phyloP scores from a whole-genome alignment of 2,797 vertebrate species.

The Buphagus erythrorhynchus region DNA sequence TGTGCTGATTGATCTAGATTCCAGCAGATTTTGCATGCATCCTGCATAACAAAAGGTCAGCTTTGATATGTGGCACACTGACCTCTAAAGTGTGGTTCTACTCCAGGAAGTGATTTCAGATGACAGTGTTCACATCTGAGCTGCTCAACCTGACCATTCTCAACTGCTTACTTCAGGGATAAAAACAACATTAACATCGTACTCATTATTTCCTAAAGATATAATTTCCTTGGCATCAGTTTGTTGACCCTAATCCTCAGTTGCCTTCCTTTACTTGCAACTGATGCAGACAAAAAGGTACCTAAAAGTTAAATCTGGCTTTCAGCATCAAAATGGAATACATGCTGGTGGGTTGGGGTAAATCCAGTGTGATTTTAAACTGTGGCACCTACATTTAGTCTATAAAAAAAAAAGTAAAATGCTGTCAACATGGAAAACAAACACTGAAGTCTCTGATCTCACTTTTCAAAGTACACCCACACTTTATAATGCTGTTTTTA shows the following conservation, averaged over 20 bases:
- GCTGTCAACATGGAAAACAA: neutral
- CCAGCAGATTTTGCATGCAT: conserved; percentile 69
- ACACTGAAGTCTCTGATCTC: neutral
- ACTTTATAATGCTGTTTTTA: conserved; percentile 31
- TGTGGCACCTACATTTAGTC: neutral
- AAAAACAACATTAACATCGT: neutral
- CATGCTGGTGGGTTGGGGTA: rapidly evolving
- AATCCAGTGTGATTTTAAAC: neutral
- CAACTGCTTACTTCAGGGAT: neutral
- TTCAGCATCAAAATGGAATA: neutral
- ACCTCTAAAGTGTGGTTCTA: conserved; percentile 54
- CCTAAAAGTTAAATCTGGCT: neutral
- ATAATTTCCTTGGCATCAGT: neutral
- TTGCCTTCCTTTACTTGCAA: neutral
- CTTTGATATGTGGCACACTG: conserved; percentile 62
- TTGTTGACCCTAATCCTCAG: neutral
- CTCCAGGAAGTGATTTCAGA: conserved; percentile 50
- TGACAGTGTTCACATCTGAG: neutral
- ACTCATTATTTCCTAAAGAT: neutral
- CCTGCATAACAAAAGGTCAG: conserved; percentile 65
- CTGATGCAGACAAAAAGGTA: neutral
- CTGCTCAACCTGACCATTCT: neutral
- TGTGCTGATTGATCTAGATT: conserved; percentile 67
- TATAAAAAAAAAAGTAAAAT: neutral
- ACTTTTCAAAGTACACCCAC: conserved; percentile 32